phyloP scores from a whole-genome alignment of 2,888 invertebrate genomes.

The Chromoteleia sp. region DNA sequence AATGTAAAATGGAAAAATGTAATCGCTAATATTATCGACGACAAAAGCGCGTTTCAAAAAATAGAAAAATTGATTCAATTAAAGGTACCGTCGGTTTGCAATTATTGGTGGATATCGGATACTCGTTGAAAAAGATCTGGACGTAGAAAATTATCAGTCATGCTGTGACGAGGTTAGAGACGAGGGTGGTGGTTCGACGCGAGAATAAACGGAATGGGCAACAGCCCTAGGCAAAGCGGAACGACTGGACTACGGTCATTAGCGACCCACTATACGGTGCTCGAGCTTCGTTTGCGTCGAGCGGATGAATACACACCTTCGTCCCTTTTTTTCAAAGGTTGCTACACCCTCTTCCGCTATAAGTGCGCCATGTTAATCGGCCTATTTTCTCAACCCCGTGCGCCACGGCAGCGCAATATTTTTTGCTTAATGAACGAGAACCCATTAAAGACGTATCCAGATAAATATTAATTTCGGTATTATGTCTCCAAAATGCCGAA shows the following conservation, averaged over 20 bases:
- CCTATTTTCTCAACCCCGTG: constrained; percentile 62
- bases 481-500: not conserved
- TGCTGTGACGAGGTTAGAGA: constrained; percentile 21
- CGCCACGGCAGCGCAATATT: constrained; percentile 30
- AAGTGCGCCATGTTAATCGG: constrained; percentile 63
- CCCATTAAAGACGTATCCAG: constrained; percentile 20
- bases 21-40: not conserved
- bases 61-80: constrained; percentile 38
- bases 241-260: constrained; percentile 72
- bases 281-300: constrained; percentile 61
- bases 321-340: constrained; percentile 45
- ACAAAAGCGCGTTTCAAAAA: not conserved
- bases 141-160: constrained; percentile 69
- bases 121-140: constrained; percentile 61
- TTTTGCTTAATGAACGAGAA: constrained; percentile 50
- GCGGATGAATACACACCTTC: constrained; percentile 63
- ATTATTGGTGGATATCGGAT: constrained; percentile 61
- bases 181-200: constrained; percentile 56
- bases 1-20: constrained; percentile 1
- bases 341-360: constrained; percentile 59
- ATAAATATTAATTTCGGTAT: constrained; percentile 31
- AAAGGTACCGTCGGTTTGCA: constrained; percentile 32
- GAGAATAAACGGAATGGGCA: constrained; percentile 65
- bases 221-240: constrained; percentile 67
- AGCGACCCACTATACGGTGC: constrained; percentile 69